Evolutionary conservation across 2,797 vertebrate species (phyloP).

Genomic region (Erpetoichthys calabaricus): DNA sequence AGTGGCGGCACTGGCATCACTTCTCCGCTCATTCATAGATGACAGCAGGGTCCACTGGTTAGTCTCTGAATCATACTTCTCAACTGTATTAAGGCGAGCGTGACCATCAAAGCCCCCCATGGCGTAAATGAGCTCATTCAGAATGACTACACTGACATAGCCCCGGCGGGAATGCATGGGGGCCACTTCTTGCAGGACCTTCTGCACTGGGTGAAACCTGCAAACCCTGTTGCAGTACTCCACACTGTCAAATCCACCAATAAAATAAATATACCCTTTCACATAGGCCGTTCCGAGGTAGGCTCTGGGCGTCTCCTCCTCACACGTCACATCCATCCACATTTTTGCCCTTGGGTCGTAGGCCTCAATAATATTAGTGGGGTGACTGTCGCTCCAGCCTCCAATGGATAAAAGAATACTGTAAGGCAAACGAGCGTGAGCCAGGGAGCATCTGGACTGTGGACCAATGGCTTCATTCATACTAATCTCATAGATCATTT

Average conservation of each 20-base stretch:
- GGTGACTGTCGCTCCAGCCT: constrained; percentile 49
- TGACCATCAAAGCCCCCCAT: constrained; percentile 64
- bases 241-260: constrained; percentile 52
- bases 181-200: constrained; percentile 53
- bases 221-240: constrained; percentile 55
- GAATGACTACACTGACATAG: constrained; percentile 55
- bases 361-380: constrained; percentile 53
- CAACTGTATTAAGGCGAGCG: constrained; percentile 44
- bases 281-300: constrained; percentile 54
- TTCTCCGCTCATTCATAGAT: constrained; percentile 53
- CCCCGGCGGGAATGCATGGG: constrained; percentile 61
- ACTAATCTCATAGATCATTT: constrained; percentile 26
- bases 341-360: constrained; percentile 45
- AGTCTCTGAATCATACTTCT: constrained; percentile 50
- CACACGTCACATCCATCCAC: constrained; percentile 48
- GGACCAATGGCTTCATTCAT: constrained; percentile 12
- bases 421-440: constrained; percentile 52
- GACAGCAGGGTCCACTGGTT: constrained; percentile 66
- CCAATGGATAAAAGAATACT: constrained; percentile 60
- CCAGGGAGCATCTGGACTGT: constrained; percentile 22
- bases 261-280: constrained; percentile 45
- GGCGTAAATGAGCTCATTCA: constrained; percentile 58
- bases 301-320: constrained; percentile 44
- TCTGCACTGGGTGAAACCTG: constrained; percentile 45
- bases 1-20: constrained; percentile 51